A percentile compares a stretch with the other conserved stretches of the same genome.
phyloP scores from a whole-genome alignment of 2,888 invertebrate genomes.

The Argyra leucocephala region DNA sequence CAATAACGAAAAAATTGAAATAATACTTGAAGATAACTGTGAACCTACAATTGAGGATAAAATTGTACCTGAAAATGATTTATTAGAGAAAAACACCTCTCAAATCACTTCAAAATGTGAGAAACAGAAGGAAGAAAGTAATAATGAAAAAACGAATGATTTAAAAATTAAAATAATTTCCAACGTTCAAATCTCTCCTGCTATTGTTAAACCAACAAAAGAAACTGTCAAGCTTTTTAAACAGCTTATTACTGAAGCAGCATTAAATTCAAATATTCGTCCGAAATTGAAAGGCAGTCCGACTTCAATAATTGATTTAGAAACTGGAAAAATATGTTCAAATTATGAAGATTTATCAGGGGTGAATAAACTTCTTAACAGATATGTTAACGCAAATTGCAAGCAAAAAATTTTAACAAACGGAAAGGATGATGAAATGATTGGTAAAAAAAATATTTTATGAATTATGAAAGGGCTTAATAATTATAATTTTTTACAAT shows the following conservation, averaged over 20 bases:
- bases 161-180: conserved; percentile 5
- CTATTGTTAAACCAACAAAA: conserved; percentile 18
- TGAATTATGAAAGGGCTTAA: too few species aligned
- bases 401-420: conserved; percentile 44
- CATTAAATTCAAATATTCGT: conserved; percentile 26
- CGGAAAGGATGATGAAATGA: conserved; percentile 44
- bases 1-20: too few species aligned
- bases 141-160: not conserved
- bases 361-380: conserved; percentile 22
- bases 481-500: not conserved
- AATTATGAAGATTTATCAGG: not conserved
- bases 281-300: conserved; percentile 50
- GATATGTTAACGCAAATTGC: conserved; percentile 54
- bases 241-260: conserved; percentile 24
- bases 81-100: too few species aligned
- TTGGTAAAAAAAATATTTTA: not conserved
- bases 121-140: not conserved
- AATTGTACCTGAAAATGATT: too few species aligned
- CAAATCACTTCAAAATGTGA: too few species aligned
- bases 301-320: conserved; percentile 53
- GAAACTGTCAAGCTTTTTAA: conserved; percentile 17
- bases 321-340: conserved; percentile 44
- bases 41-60: too few species aligned
- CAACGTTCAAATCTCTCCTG: not conserved
- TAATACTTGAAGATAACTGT: too few species aligned